Evolutionary conservation across 2,888 invertebrate genomes (phyloP), one percentile per base, ranked within the genome.

Genomic region (Cylindroiulus punctatus): DNA sequence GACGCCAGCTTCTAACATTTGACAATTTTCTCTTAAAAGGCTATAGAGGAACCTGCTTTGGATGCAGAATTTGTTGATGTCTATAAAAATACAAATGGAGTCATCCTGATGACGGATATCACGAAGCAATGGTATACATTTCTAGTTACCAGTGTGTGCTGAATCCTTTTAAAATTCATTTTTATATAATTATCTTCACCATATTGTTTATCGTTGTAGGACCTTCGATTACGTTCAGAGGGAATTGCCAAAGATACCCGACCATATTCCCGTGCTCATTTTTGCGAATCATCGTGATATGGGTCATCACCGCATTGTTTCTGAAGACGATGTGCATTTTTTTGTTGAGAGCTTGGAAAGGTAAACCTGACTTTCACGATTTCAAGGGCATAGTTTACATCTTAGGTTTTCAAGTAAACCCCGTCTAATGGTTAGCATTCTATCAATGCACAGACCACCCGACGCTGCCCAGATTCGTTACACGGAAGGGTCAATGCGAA

Each of bases 41-140:
- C 87, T 32, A 86, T 88, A 22, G 91, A 92, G 86, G 92, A 92
- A 86, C 91, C 92, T 0, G 91, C 91, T 65, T 90, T 98, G 86
- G 98, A 98, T 92, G 98, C 98, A 0, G 96, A 97, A 90, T 98
- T 98, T 91, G 92, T 98, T 47, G 97, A 98, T 92, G 98, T 98
- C 8, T 98, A 98, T 91, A 98, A 98, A 91, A 96, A 96, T 89
- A 96, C 98, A 22, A 96, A 96, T 91, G 98, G 98, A 86, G 97
- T 98, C 17, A 96, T 98, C 89, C 92, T 98, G 89, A 94, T 98
- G 92, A 93, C 98, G 92, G 98, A 98, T 91, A 95, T 98, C 86
- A 98, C 98, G 22, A 98, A 98, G 92, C 94, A 94, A 88, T 98
- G 98, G 97, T 95, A 90, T 91, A 89, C n/a, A 40, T 26, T 36